These are phyloP conservation scores for Eulemur rubriventer DNA, from an alignment of 2,797 vertebrate genomes.

Conservation along the genomic window DNA sequence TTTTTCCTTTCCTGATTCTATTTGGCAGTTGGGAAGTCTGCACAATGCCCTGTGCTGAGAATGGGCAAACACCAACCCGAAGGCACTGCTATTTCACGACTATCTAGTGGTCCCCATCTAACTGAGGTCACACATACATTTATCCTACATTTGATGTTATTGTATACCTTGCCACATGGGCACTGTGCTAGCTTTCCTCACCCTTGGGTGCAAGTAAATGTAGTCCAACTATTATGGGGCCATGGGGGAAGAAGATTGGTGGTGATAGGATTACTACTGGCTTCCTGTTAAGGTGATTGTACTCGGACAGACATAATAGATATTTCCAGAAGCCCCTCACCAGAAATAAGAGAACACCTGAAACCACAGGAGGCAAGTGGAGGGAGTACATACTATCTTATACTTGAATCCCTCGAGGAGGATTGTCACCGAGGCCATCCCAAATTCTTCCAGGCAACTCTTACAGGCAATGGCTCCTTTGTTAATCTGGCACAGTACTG, in stretches of 20 bases:
- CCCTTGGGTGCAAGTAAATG: not conserved
- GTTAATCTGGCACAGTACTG: not conserved
- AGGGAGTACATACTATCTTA: not conserved
- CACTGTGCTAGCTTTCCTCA: not conserved
- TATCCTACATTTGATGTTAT: not conserved
- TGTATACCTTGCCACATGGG: not conserved
- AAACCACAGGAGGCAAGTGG: not conserved
- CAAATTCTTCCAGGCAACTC: not conserved
- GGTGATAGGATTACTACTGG: not conserved
- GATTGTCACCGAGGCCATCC: not conserved
- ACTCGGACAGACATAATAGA: not conserved
- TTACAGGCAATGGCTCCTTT: not conserved
- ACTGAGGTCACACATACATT: not conserved
- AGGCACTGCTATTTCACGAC: not conserved
- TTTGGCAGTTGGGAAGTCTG: not conserved
- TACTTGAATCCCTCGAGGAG: not conserved
- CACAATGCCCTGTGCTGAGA: not conserved
- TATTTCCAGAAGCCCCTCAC: not conserved
- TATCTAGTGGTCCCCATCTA: not conserved
- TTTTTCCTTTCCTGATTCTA: not conserved
- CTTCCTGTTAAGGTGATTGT: not conserved
- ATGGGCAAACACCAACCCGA: not conserved
- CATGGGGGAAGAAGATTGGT: not conserved
- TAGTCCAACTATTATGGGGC: not conserved
- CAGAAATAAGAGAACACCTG: not conserved